Base-by-base conservation (phyloP, 1,140 invertebrate genomes). In the Drosophila truncata region DNA sequence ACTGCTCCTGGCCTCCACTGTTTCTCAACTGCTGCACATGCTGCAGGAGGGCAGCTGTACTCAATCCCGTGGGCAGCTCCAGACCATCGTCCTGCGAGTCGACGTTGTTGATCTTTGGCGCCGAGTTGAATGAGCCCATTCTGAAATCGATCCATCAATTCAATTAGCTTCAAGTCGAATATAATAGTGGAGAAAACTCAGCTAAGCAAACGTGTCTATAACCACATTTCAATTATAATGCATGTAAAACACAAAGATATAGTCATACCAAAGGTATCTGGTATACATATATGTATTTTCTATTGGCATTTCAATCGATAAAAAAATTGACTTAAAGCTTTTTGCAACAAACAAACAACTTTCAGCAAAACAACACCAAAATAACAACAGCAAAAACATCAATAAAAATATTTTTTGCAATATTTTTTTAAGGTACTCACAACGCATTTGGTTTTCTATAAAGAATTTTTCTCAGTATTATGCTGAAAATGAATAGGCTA, bases 111-210 rank as follows among this genome's bases (percentile, higher is more conserved):
- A 96, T 95, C 91, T 95, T 95, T 49, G 95, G 95, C 9, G 95
- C 93, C 27, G 95, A 95, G 47, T 95, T 95, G 74, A 96, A 96
- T 91, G 95, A 96, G 33, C 96, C 96, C 96, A 96, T 96, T 92
- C 96, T 96, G 91, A 4, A 84, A 78, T 27, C 41, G 44, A 61
- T 54, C 31, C n/a, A 44, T 16, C 3, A 37, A 16, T 20, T 41
- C 8, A 25, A 33, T 18, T 33, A 33, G 33, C 0, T 8, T 25
- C 9, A 10, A 61, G 16, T 16, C 2, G 5, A 1, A 16, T 4
- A 10, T 35, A 20, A 25, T 25, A 5, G 37, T 9, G 1, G 20
- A 31, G 4, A 8, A n/a, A 49, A 47, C 9, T n/a, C 13, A 59
- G 52, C 23, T 54, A 58, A 66, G 57, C 57, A 33, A 64, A 42